Percentiles rank a stretch among this genome's conserved stretches.
Evolutionary conservation across 2,888 invertebrate species (phyloP).

Genomic region (Drosophila phalerata): DNA sequence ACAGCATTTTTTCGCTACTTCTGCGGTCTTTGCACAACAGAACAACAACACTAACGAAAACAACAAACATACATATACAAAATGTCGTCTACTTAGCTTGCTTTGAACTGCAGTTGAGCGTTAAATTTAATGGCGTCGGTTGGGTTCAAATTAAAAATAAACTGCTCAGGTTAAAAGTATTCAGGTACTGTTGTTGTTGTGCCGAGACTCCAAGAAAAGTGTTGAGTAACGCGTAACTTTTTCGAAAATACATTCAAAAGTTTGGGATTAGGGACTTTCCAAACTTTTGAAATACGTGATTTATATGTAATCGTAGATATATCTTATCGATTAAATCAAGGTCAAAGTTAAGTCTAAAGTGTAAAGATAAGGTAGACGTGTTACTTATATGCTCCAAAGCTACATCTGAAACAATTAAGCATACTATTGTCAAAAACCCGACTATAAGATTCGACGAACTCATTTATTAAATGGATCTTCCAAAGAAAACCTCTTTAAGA

Average conservation of each 20-base stretch:
- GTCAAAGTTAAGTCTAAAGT: no score
- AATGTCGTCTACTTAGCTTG: slow-evolving; percentile 34
- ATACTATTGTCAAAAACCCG: no score
- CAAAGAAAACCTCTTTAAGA: no score
- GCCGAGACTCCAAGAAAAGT: slow-evolving; percentile 4
- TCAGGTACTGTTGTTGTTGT: slow-evolving; percentile 10
- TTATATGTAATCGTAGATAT: no score
- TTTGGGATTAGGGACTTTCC: background rate
- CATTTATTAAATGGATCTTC: no score
- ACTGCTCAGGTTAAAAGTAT: slow-evolving; percentile 34
- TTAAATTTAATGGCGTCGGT: slow-evolving; percentile 50
- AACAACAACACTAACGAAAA: slow-evolving; percentile 5
- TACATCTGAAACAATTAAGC: no score
- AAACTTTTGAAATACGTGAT: background rate
- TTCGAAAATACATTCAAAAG: background rate
- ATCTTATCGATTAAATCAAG: no score
- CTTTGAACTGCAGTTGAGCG: slow-evolving; percentile 60
- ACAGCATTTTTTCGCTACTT: slow-evolving; percentile 23
- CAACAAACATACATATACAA: slow-evolving; percentile 22
- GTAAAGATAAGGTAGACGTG: no score
- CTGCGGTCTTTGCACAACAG: slow-evolving; percentile 36
- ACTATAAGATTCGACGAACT: no score
- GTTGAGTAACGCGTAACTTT: background rate
- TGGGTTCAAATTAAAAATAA: slow-evolving; percentile 49
- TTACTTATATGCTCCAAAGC: no score